These are phyloP conservation scores for Capromys pilorides DNA, from an alignment of 2,797 vertebrate species.

Conservation along the genomic window DNA sequence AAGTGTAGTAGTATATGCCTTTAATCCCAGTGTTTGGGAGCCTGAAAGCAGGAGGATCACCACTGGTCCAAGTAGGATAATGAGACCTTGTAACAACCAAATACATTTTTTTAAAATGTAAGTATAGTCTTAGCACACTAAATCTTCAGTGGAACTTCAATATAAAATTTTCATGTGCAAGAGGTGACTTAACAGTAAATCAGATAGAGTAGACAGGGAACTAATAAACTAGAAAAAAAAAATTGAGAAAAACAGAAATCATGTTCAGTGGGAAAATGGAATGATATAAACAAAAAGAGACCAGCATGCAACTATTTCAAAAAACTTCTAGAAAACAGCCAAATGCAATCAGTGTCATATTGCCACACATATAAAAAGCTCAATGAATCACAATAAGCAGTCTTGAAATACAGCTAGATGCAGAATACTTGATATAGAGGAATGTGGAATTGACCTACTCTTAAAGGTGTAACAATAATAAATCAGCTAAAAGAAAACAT, in stretches of 20 bases:
- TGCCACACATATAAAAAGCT: not conserved
- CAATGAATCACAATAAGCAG: not conserved
- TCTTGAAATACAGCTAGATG: not conserved
- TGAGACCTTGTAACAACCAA: too few species aligned
- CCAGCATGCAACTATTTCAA: not conserved
- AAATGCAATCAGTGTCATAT: not conserved
- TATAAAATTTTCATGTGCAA: constrained; percentile 18
- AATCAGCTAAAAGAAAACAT: not conserved
- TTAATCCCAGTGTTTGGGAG: too few species aligned
- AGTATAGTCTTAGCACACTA: not conserved
- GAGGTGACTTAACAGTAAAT: not conserved
- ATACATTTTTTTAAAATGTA: not conserved
- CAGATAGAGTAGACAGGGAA: not conserved
- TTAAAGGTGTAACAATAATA: not conserved
- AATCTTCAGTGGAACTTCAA: not conserved
- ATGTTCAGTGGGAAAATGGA: not conserved
- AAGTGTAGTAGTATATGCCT: too few species aligned
- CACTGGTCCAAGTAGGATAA: too few species aligned
- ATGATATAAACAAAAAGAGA: not conserved
- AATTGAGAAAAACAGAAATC: not conserved
- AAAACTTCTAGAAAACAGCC: not conserved
- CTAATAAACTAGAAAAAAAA: not conserved
- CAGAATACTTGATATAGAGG: not conserved
- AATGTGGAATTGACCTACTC: not conserved
- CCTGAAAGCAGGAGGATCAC: too few species aligned